Base-by-base conservation (phyloP, 1,140 invertebrate genomes). In the Drosophila melanica region DNA sequence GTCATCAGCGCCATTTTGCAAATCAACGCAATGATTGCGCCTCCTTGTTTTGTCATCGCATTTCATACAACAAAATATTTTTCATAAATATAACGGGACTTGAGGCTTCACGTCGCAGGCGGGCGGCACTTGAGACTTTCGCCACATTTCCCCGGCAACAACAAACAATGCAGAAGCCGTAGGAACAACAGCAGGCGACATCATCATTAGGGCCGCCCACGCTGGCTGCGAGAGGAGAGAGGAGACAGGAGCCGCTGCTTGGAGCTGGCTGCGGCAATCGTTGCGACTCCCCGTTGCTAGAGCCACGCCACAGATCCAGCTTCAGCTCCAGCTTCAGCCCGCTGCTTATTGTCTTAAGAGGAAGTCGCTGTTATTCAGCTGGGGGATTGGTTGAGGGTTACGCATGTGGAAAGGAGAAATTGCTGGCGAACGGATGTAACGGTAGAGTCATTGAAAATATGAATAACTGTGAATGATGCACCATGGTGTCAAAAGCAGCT, bases 11-110 rank as follows among this genome's bases (percentile, higher is more conserved):
- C 84, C 84, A 89, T 87, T 87, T 87, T 81, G 84, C 80, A 89
- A 90, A 87, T 87, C 77, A 87, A 87, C 84, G 84, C 78, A 87
- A 89, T 89, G 84, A 87, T 87, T 87, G 82, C 79, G 77, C 57
- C 73, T 71, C 62, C 30, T 79, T 79, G 72, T 79, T 79, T 79
- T 79, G 73, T 79, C 73, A 76, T 79, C 72, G 53, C 59, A 47
- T 66, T 69, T 67, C 37, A 47, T 37, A 44, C 62, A 77, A 77
- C 30, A 16, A 39, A 55, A 80, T 77, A 77, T 80, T 84, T 87
- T 89, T 77, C 66, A 89, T 89, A 89, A 89, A 89, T 89, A 77
- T 84, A 75, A 77, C 70, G 73, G 73, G 57, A 23, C 55, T 59
- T 41, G 41, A 45, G 53, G 5, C n/a, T 33, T 6, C 30, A 33